Conservation (phyloP, 2,797 vertebrate genomes). For the Loris lydekkerianus region DNA sequence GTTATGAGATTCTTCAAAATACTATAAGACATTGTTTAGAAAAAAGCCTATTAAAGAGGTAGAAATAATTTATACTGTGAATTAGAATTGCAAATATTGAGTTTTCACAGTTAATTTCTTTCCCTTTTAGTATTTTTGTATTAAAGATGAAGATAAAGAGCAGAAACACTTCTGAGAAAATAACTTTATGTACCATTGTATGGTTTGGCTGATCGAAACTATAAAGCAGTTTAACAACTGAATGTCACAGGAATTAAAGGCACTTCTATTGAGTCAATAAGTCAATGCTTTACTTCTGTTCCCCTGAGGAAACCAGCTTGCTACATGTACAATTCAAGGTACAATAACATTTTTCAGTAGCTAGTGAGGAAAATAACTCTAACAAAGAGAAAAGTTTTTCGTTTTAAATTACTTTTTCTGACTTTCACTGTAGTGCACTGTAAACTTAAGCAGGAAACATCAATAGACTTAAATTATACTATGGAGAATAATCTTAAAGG, state of each 20-base stretch:
- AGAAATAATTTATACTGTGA: slow-evolving; percentile 44
- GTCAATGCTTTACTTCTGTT: slow-evolving; percentile 55
- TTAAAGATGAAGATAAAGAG: slow-evolving; percentile 50
- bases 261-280: slow-evolving; percentile 57
- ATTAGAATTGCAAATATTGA: slow-evolving; percentile 50
- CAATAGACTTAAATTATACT: slow-evolving; percentile 40
- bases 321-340: slow-evolving; percentile 36
- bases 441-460: slow-evolving; percentile 52
- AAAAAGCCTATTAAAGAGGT: not conserved
- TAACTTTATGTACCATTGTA: slow-evolving; percentile 28
- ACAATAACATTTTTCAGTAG: slow-evolving; percentile 18
- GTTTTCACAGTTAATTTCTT: slow-evolving; percentile 55
- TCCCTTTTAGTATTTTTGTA: slow-evolving; percentile 20
- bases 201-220: slow-evolving; percentile 32
- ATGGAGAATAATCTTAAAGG: slow-evolving; percentile 32
- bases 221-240: slow-evolving; percentile 56
- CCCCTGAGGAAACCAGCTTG: slow-evolving; percentile 42
- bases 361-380: slow-evolving; percentile 6
- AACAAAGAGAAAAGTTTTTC: not conserved
- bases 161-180: slow-evolving; percentile 33
- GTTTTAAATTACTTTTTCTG: not conserved
- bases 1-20: slow-evolving; percentile 11
- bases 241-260: slow-evolving; percentile 43
- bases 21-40: slow-evolving; percentile 1
- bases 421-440: not conserved